Evolutionary conservation across 1,140 invertebrate species (phyloP), one percentile per base, ranked within the genome.

Genomic region (Campodea augens): DNA sequence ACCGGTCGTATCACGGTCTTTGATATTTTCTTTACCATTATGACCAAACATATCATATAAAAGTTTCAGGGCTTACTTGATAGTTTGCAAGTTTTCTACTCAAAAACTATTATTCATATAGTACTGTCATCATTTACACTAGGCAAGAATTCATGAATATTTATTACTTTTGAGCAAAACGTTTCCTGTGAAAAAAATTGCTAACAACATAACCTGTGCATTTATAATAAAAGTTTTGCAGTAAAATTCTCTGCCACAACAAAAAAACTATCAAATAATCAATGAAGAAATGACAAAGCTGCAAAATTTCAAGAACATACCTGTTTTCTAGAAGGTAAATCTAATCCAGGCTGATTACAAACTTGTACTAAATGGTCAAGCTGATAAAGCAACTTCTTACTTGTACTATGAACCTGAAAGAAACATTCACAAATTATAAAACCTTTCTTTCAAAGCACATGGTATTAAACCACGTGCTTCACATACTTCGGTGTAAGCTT

Each of bases 321-420:
- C 72, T 78, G 75, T 77, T 77, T 85, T 66, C 75, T 65, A 56
- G 66, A 59, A 49, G 68, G 59, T 56, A 71, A 54, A 59, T 72
- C 74, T 60, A 73, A 73, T 61, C 73, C 74, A 29, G 84, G 81
- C 63, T 89, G 86, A 71, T 90, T 87, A 70, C 86, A 92, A 55
- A 91, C 81, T 75, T 92, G 87, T 56, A 92, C 87, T 64, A 92
- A 72, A 63, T 91, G 87, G 69, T 93, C 87, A 60, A 93, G 70
- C 66, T 92, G 87, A 66, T 92, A 92, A 54, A 92, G 75, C 58
- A 93, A 72, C 68, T 92, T 92, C 72, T 93, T 92, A 71, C 87
- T 91, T 52, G 87, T 92, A 61, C 84, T 90, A 72, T 92, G 87
- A 54, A 92, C 87, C 83, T 88, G 63, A 43, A 36, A 45, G 51